A percentile compares a stretch with the other conserved stretches of the same genome.
Conservation (phyloP, 2,797 vertebrate genomes). For the Oreonectes daqikongensis region DNA sequence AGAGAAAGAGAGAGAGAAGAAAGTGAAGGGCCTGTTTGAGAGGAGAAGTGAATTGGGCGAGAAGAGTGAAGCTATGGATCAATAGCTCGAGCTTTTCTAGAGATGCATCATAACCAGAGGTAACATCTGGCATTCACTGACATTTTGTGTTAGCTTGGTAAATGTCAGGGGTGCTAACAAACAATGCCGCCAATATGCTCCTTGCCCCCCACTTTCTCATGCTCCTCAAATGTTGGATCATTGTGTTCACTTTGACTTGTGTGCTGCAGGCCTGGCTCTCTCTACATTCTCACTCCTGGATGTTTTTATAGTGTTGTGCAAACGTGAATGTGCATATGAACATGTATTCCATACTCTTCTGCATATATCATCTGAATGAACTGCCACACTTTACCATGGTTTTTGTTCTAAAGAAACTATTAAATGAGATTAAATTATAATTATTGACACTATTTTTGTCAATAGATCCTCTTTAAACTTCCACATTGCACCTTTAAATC, state of each 20-base stretch:
- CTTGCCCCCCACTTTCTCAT: slow-evolving; percentile 28
- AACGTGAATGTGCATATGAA: too few relatives aligned
- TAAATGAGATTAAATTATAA: too few relatives aligned
- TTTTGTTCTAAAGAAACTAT: too few relatives aligned
- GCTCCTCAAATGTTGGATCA: slow-evolving; percentile 29
- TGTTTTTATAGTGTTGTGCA: too few relatives aligned
- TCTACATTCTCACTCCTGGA: too few relatives aligned
- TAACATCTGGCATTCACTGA: slow-evolving; percentile 77
- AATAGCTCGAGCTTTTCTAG: slow-evolving; percentile 68
- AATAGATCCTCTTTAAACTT: too few relatives aligned
- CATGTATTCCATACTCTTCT: too few relatives aligned
- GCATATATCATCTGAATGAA: too few relatives aligned
- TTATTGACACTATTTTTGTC: too few relatives aligned
- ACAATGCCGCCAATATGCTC: slow-evolving; percentile 63
- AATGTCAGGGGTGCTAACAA: slow-evolving; percentile 74
- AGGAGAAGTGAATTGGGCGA: slow-evolving; percentile 32
- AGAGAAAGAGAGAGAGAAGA: slow-evolving; percentile 19
- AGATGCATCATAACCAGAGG: slow-evolving; percentile 68
- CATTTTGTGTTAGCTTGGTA: slow-evolving; percentile 75
- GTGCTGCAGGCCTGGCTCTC: background rate
- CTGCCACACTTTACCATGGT: too few relatives aligned
- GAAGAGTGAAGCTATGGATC: slow-evolving; percentile 59
- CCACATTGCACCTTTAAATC: too few relatives aligned
- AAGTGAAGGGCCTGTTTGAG: slow-evolving; percentile 41
- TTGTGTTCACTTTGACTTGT: slow-evolving; percentile 15